Base-by-base conservation (phyloP, 2,888 invertebrate genomes). In the Drosophila sordidula region DNA sequence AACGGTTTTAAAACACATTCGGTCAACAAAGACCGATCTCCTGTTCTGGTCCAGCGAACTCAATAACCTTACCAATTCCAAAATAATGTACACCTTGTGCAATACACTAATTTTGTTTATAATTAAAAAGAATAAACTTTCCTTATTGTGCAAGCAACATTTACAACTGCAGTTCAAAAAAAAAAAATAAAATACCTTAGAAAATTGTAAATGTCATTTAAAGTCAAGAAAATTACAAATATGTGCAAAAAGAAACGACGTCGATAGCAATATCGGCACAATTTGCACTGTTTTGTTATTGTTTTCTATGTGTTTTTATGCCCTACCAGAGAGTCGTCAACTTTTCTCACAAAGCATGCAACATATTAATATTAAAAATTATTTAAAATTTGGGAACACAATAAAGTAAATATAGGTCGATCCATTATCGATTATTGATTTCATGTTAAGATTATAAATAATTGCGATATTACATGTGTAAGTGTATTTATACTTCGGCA, bases 401-500 rank as follows among this genome's bases (percentile, higher is more conserved):
- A 9, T 29, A 1, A 38, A 38, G 8, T 14, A 38, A 38, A 8
- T 8, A 1, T 14, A 14, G 3, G 8, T 29, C 29, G 8, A 29
- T 29, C 29, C 3, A 29, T 29, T 8, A 9, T 29, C 3, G 9
- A 3, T 9, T 8, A 4, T 47, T 14, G n/a, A 47, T 6, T 18
- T 14, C 18, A 25, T 49, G 14, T 6, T 22, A 22, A 32, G n/a
- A 14, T 32, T 29, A 22, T 46, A 29, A 45, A 32, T 46, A 29
- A 8, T 22, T 46, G 6, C 9, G 9, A 29, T 29, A 29, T 1
- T 8, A 9, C 29, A 29, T 29, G 0, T 9, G 47, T 9, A 55
- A 64, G 64, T 34, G 67, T 67, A 54, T 65, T 54, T 55, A n/a
- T 32, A 25, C 18, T 54, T 65, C 64, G 64, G n/a, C 59, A 41